Percentiles rank a stretch among this genome's conserved stretches.
Conservation (phyloP, 2,888 invertebrate genomes). For the Disparrhopalites patrizii region DNA sequence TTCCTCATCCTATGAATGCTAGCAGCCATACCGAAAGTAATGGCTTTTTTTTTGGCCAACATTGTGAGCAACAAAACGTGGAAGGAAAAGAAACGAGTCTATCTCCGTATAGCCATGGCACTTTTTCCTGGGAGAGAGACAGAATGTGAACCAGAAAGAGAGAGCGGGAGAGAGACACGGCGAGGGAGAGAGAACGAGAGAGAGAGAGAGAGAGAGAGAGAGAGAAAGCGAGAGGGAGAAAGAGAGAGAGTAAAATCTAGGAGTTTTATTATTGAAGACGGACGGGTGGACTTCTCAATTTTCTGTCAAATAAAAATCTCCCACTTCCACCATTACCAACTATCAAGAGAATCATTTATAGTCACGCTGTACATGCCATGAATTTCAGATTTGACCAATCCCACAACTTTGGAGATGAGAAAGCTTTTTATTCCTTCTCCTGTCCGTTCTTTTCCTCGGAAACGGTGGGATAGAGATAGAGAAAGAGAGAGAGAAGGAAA, state of each 20-base stretch:
- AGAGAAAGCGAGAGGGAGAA: background rate
- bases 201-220: background rate
- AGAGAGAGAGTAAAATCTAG: conserved; percentile 22
- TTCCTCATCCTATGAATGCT: no score
- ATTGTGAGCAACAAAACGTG: no score
- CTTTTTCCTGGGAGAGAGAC: no score
- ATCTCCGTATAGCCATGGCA: no score
- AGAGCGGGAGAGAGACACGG: no score
- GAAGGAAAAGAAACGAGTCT: no score
- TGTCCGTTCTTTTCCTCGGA: background rate
- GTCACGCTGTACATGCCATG: conserved; percentile 29
- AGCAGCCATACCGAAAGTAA: no score
- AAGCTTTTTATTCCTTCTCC: background rate
- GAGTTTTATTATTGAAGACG: conserved; percentile 31
- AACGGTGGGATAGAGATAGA: background rate
- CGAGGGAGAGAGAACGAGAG: background rate
- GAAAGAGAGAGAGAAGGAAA: background rate
- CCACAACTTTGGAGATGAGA: conserved; percentile 11
- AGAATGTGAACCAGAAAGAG: no score
- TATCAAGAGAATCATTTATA: conserved; percentile 32
- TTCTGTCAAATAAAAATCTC: conserved; percentile 30
- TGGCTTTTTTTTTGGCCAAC: no score
- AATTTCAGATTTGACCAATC: conserved; percentile 27
- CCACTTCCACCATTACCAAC: conserved; percentile 26
- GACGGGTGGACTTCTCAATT: conserved; percentile 28